These are phyloP conservation scores for Acipenser oxyrinchus DNA, from an alignment of 2,797 vertebrate genomes.

Conservation along the genomic window DNA sequence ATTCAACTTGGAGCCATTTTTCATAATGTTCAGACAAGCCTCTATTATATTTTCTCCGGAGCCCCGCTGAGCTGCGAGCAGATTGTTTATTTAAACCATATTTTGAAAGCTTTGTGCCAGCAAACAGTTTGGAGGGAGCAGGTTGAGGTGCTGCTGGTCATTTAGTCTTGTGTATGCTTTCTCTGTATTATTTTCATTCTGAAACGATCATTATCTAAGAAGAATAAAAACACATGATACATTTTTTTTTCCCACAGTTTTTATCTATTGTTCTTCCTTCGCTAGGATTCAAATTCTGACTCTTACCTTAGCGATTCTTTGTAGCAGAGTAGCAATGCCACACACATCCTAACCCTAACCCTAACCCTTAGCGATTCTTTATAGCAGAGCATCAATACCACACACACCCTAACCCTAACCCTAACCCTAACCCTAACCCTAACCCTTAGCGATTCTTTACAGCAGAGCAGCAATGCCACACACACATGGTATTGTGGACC, in stretches of 20 bases:
- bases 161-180: constrained; percentile 25
- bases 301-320: no score
- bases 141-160: constrained; percentile 18
- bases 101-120: constrained; percentile 26
- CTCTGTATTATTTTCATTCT: constrained; percentile 39
- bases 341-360: no score
- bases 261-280: constrained; percentile 29
- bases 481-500: no score
- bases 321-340: no score
- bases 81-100: constrained; percentile 35
- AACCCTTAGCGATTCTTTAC: no score
- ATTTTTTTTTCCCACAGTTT: constrained; percentile 35
- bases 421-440: no score
- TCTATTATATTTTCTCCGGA: constrained; percentile 53
- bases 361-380: no score
- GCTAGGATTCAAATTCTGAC: constrained; percentile 36
- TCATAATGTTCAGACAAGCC: constrained; percentile 45
- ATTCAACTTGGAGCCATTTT: constrained; percentile 58
- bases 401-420: no score
- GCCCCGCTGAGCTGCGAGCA: constrained; percentile 29
- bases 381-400: no score
- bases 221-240: constrained; percentile 60
- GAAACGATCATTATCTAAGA: constrained; percentile 62
- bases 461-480: no score
- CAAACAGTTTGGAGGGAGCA: constrained; percentile 29